phyloP scores from a whole-genome alignment of 2,888 invertebrate genomes.

The Baronia brevicornis region DNA sequence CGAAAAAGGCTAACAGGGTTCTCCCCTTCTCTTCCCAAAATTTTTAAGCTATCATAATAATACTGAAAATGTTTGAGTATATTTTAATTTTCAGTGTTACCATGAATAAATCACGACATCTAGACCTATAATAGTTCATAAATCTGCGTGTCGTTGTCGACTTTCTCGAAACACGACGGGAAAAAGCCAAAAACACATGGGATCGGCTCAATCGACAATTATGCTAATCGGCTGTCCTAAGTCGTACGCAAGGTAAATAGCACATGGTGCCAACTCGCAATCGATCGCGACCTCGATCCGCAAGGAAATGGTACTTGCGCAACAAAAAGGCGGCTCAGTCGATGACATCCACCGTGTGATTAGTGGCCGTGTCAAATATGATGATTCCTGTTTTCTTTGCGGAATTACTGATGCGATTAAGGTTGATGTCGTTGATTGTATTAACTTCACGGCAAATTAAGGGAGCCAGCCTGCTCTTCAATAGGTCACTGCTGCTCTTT shows the following conservation, averaged over 20 bases:
- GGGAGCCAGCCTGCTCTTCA: constrained; percentile 13
- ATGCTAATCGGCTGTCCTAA: constrained; percentile 2
- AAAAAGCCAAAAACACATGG: too few species aligned
- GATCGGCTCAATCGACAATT: too few species aligned
- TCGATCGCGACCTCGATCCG: constrained; percentile 27
- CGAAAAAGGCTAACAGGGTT: too few species aligned
- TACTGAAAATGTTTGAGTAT: too few species aligned
- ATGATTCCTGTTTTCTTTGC: constrained; percentile 20
- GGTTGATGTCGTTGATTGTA: constrained; percentile 10
- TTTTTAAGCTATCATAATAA: too few species aligned
- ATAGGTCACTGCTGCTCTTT: constrained; percentile 14
- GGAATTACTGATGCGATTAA: constrained; percentile 10
- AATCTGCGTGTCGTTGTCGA: too few species aligned
- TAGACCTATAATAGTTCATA: too few species aligned
- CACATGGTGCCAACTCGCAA: constrained; percentile 15
- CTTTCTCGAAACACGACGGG: too few species aligned
- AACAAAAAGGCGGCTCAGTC: constrained; percentile 23
- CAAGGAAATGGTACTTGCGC: constrained; percentile 27
- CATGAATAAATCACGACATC: too few species aligned
- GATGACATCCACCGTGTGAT: constrained; percentile 31
- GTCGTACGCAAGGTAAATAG: constrained; percentile 8
- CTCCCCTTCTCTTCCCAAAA: too few species aligned
- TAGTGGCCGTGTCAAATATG: constrained; percentile 36
- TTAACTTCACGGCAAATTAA: constrained; percentile 20
- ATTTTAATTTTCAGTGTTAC: too few species aligned